Base-by-base conservation (phyloP, 2,797 vertebrate genomes). In the Pithecia hirsuta region DNA sequence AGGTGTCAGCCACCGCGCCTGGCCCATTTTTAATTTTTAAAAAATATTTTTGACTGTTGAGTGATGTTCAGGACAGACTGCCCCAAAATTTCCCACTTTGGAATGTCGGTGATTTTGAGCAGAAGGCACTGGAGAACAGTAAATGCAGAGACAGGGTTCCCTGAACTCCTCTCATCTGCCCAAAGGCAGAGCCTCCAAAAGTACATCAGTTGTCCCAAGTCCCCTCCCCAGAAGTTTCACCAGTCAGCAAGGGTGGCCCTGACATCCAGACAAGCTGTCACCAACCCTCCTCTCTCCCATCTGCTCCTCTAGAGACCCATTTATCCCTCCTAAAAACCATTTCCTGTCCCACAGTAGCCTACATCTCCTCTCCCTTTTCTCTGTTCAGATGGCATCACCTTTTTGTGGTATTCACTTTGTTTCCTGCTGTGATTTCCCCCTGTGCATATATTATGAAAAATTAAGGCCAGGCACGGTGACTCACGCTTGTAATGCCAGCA, bases 191-290 rank as follows among this genome's bases (percentile, higher is more conserved):
- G 2, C 36, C 7, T 28, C 41, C 36, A 5, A 26, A 30, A 39
- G 30, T 36, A 57, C 0, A 20, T 19, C 0, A 0, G 1, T 10
- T 41, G 14, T 17, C 59, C 4, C 9, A 41, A 59, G 19, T 33
- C 76, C 41, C 20, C 57, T 46, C 26, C 20, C 39, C 11, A 20
- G 46, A 48, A 44, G 20, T 88, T 50, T 46, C 46, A 50, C n/a
- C 39, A 4, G 15, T 26, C 59, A 6, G 12, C 48, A 72, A 79
- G 13, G 33, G 24, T 41, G 2, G 3, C 36, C 72, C 28, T 85
- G 17, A 44, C 59, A 22, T 86, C 74, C 36, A 15, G 50, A 9
- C 22, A 10, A 12, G 2, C 41, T 0, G 3, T 14, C 14, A 57
- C 9, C 2, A 7, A 7, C 10, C 24, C 4, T 41, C 7, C 1